Base-by-base conservation (phyloP, 2,888 invertebrate genomes). In the Hirtodrosophila duncani region DNA sequence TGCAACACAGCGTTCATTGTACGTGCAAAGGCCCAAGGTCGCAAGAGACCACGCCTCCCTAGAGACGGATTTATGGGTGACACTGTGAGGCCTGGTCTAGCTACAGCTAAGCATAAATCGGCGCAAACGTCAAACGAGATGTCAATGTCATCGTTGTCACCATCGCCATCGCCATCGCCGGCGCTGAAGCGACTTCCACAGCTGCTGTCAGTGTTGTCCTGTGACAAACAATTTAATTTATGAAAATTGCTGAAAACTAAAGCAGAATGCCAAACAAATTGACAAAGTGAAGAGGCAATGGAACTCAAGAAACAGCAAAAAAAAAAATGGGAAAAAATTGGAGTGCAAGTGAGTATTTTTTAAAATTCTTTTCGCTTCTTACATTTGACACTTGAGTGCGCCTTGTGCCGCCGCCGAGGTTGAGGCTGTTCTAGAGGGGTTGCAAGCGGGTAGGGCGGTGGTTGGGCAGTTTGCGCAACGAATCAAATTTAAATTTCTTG, bases 401-500 rank as follows among this genome's bases (percentile, higher is more conserved):
- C 63, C 49, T 39, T 57, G 64, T 21, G 18, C 18, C 18, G 37
- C 18, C 30, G 9, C 38, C 23, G 63, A 31, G 29, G 46, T 42
- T 46, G 48, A 23, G 62, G 53, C 38, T 55, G 49, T 24, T 45
- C 49, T 30, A 46, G n/a, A n/a, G n/a, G n/a, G n/a, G n/a, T n/a
- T n/a, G n/a, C n/a, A n/a, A n/a, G n/a, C n/a, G n/a, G n/a, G n/a
- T n/a, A n/a, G n/a, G n/a, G n/a, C n/a, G n/a, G 42, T 31, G 33
- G 51, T 61, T 67, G 72, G 77, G 55, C 78, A 80, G 79, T 79
- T 79, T 81, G 72, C 70, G 56, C 70, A 77, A 64, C 70, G 80
- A 81, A 82, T 81, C 71, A 79, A 82, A 82, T 82, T 81, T 79
- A 80, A 82, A 81, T 81, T 81, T 81, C 68, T 79, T 71, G 75